phyloP scores from a whole-genome alignment of 2,113 vertebrate genomes.

The Crotalus horridus region DNA sequence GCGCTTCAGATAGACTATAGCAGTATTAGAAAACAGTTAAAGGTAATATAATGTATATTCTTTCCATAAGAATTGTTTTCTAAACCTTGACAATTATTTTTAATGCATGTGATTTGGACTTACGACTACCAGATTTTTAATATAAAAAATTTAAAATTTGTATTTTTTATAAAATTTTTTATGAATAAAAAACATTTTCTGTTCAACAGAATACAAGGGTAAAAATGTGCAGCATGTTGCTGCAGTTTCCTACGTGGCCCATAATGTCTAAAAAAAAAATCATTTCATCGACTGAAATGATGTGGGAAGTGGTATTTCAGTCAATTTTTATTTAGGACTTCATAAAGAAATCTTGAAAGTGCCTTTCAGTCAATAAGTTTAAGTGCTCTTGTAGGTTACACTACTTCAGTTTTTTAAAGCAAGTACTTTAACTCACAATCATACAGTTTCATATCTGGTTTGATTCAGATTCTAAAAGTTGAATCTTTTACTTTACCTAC shows the following conservation, averaged over 20 bases:
- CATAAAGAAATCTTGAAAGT: background rate
- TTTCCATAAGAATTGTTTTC: too few relatives aligned
- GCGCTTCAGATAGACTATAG: constrained; percentile 84
- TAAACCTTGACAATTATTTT: too few relatives aligned
- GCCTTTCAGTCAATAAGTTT: background rate
- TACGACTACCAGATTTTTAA: too few relatives aligned
- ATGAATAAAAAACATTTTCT: background rate
- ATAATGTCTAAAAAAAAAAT: background rate
- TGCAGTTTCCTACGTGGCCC: background rate
- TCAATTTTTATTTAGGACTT: background rate
- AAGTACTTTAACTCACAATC: background rate
- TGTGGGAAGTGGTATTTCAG: background rate
- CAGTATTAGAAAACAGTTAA: constrained; percentile 64
- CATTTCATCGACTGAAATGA: background rate
- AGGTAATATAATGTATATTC: constrained; percentile 64
- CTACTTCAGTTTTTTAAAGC: background rate
- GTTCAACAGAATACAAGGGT: background rate
- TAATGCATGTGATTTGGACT: background rate
- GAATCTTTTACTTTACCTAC: background rate
- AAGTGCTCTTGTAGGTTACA: background rate
- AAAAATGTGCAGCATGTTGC: background rate
- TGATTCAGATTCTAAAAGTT: background rate
- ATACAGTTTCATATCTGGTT: background rate
- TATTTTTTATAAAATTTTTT: too few relatives aligned
- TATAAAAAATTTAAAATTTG: too few relatives aligned